A percentile compares a stretch with the other conserved stretches of the same genome.
phyloP scores from a whole-genome alignment of 2,888 invertebrate species.

The Drosophila eohydei region DNA sequence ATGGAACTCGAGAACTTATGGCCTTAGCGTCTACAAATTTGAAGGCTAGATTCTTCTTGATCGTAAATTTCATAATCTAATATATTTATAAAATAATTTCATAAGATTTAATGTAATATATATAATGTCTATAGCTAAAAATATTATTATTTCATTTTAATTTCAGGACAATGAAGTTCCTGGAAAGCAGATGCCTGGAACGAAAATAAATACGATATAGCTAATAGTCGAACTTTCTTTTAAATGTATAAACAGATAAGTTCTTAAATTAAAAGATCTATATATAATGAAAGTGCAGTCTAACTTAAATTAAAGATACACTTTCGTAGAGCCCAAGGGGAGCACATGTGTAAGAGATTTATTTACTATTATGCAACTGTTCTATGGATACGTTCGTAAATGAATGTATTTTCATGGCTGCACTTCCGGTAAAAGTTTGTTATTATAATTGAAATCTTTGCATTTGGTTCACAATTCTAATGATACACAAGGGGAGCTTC shows the following conservation, averaged over 20 bases:
- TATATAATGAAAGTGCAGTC: not conserved
- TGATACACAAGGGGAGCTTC: constrained; percentile 22
- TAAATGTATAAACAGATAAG: not conserved
- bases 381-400: not conserved
- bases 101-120: not conserved
- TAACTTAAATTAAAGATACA: not conserved
- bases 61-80: too few species aligned
- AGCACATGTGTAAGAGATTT: not conserved
- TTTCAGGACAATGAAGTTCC: not conserved
- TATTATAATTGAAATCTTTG: constrained; percentile 33
- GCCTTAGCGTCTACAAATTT: not conserved
- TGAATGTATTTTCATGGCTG: constrained; percentile 23
- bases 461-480: constrained; percentile 28
- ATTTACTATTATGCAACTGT: constrained; percentile 40
- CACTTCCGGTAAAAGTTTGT: constrained; percentile 61
- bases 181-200: not conserved
- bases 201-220: not conserved
- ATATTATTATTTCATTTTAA: not conserved
- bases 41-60: too few species aligned
- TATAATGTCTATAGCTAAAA: not conserved
- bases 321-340: not conserved
- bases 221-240: too few species aligned
- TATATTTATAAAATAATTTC: too few species aligned
- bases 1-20: not conserved
- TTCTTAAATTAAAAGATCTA: not conserved